These are phyloP conservation scores for Nephila pilipes DNA, from an alignment of 1,140 invertebrate species.

Conservation along the genomic window DNA sequence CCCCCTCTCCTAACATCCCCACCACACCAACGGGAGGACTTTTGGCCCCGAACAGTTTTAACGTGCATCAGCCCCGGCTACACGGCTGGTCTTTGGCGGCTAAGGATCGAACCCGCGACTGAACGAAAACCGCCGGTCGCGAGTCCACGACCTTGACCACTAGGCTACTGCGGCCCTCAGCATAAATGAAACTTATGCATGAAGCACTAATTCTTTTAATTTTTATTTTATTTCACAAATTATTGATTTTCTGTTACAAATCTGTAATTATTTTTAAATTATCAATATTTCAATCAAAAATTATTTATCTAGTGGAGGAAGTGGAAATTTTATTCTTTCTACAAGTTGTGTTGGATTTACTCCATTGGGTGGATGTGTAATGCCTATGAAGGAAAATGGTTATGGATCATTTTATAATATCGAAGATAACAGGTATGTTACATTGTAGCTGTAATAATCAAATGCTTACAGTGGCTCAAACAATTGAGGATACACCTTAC, in stretches of 20 bases:
- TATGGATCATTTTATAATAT: slow-evolving; percentile 86
- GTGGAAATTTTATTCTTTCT: slow-evolving; percentile 85
- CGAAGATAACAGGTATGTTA: slow-evolving; percentile 80
- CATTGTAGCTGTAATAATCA: neutral
- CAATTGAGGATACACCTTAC: too few species aligned
- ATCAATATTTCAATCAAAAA: neutral
- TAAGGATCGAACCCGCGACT: too few species aligned
- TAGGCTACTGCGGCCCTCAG: too few species aligned
- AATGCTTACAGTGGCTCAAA: too few species aligned
- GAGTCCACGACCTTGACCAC: too few species aligned
- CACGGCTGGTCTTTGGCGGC: too few species aligned
- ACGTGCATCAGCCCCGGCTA: too few species aligned
- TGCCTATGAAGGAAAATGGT: slow-evolving; percentile 85
- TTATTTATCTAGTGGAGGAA: slow-evolving; percentile 83
- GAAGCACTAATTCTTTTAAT: neutral
- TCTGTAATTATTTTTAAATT: too few species aligned
- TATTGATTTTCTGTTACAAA: neutral
- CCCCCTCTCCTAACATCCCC: too few species aligned
- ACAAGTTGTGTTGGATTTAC: slow-evolving; percentile 85
- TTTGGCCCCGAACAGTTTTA: too few species aligned
- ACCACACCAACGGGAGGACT: too few species aligned
- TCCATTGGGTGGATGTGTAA: slow-evolving; percentile 84
- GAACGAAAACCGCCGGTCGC: too few species aligned
- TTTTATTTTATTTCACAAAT: neutral
- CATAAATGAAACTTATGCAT: neutral